Percentiles rank a stretch among this genome's conserved stretches.
Conservation (phyloP, 2,888 invertebrate genomes). For the Torymus auratus region DNA sequence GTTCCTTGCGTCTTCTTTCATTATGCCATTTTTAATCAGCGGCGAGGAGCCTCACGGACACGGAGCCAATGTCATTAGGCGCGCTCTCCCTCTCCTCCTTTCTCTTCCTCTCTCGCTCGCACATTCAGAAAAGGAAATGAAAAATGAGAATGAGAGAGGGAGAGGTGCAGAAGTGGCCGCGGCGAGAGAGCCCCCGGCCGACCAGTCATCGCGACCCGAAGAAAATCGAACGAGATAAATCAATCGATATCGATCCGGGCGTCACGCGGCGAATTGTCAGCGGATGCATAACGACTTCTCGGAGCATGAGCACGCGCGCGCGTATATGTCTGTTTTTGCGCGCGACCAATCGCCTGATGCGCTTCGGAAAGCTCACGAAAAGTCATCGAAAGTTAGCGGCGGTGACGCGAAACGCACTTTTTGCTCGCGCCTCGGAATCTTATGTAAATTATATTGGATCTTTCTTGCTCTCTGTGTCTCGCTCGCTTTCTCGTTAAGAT, state of each 20-base stretch:
- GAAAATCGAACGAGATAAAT: constrained; percentile 72
- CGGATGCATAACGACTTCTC: constrained; percentile 58
- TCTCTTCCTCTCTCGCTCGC: constrained; percentile 21
- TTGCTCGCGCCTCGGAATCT: constrained; percentile 16
- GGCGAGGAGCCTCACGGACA: constrained; percentile 60
- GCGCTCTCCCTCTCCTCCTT: constrained; percentile 8
- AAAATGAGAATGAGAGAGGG: constrained; percentile 42
- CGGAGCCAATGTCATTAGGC: constrained; percentile 66
- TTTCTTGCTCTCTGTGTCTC: constrained; percentile 16
- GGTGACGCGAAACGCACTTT: constrained; percentile 9
- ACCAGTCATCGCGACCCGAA: constrained; percentile 62
- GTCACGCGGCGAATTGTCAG: constrained; percentile 61
- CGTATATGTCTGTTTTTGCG: constrained; percentile 6
- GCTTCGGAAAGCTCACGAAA: constrained; percentile 42
- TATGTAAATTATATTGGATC: constrained; percentile 48
- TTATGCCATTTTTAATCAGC: constrained; percentile 74
- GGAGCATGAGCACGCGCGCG: background rate
- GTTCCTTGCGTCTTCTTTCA: constrained; percentile 68
- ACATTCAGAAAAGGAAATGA: constrained; percentile 45
- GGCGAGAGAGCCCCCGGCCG: constrained; percentile 9
- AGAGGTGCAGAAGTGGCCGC: background rate
- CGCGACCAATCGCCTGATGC: background rate
- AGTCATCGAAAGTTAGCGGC: constrained; percentile 17
- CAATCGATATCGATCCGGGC: constrained; percentile 71
- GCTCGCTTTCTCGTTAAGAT: constrained; percentile 22